Percentiles rank a stretch among this genome's conserved stretches.
Evolutionary conservation across 2,113 vertebrate genomes (phyloP).

Genomic region (Columba janthina): DNA sequence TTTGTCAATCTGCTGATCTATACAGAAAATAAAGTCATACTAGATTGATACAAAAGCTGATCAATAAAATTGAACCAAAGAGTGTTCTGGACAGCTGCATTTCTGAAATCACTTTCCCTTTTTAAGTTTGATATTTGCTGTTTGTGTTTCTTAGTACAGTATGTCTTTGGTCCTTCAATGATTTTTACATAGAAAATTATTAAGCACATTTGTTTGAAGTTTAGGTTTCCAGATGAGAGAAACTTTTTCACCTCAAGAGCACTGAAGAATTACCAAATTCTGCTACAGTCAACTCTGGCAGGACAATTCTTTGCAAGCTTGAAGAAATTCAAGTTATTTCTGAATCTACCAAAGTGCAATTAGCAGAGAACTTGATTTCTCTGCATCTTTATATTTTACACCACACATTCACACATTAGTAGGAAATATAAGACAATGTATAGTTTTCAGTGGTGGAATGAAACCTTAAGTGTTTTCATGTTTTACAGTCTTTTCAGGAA

Average conservation of each 20-base stretch:
- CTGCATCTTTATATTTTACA: background rate
- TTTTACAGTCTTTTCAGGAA: background rate
- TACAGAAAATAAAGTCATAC: background rate
- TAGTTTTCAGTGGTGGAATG: background rate
- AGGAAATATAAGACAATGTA: background rate
- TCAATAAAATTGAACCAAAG: slow-evolving; percentile 15
- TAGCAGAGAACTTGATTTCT: background rate
- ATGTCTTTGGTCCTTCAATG: background rate
- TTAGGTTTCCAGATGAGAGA: background rate
- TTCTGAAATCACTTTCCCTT: slow-evolving; percentile 30
- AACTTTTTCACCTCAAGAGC: background rate
- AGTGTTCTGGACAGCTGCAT: background rate
- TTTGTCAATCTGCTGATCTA: background rate
- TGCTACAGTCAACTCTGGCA: background rate
- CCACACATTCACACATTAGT: accelerated
- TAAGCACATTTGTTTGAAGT: background rate
- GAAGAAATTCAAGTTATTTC: background rate
- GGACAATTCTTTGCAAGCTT: background rate
- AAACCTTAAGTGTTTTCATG: background rate
- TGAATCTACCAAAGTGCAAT: background rate
- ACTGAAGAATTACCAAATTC: background rate
- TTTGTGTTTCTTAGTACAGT: slow-evolving; percentile 26
- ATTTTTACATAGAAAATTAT: slow-evolving; percentile 39
- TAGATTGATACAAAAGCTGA: background rate
- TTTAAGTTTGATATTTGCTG: slow-evolving; percentile 1